Percentiles rank a stretch among this genome's conserved stretches.
These are phyloP conservation scores for Phyllopteryx taeniolatus DNA, from an alignment of 2,113 vertebrate genomes.

Conservation along the genomic window DNA sequence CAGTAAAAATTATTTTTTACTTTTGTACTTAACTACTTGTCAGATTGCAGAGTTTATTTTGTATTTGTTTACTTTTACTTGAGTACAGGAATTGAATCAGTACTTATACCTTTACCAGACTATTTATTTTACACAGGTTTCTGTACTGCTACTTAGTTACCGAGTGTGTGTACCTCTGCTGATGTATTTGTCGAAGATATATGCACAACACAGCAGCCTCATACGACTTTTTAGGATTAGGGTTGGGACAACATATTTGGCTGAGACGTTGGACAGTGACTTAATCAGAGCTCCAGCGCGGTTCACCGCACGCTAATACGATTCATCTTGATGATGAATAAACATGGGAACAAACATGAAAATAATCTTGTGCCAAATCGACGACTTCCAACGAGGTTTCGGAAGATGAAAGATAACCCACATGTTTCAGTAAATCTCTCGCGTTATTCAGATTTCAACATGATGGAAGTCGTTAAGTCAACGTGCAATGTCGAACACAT, in stretches of 20 bases:
- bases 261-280: slow-evolving; percentile 45
- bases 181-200: too few species aligned
- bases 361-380: slow-evolving; percentile 40
- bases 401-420: slow-evolving; percentile 35
- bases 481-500: slow-evolving; percentile 52
- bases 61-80: too few species aligned
- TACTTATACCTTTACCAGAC: too few species aligned
- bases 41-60: too few species aligned
- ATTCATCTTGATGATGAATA: slow-evolving; percentile 22
- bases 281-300: slow-evolving; percentile 48
- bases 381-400: slow-evolving; percentile 36
- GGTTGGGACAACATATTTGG: slow-evolving; percentile 41
- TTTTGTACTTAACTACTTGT: too few species aligned
- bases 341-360: slow-evolving; percentile 37
- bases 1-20: too few species aligned
- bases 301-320: slow-evolving; percentile 57
- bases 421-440: slow-evolving; percentile 44
- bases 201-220: not conserved
- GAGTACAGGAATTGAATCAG: too few species aligned
- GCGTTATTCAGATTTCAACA: slow-evolving; percentile 48
- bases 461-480: slow-evolving; percentile 39
- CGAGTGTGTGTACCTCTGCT: too few species aligned
- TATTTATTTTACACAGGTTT: too few species aligned
- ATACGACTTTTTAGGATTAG: not conserved
- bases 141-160: too few species aligned